Conservation (phyloP, 2,797 vertebrate species). For the Sebastes hubbsi region DNA sequence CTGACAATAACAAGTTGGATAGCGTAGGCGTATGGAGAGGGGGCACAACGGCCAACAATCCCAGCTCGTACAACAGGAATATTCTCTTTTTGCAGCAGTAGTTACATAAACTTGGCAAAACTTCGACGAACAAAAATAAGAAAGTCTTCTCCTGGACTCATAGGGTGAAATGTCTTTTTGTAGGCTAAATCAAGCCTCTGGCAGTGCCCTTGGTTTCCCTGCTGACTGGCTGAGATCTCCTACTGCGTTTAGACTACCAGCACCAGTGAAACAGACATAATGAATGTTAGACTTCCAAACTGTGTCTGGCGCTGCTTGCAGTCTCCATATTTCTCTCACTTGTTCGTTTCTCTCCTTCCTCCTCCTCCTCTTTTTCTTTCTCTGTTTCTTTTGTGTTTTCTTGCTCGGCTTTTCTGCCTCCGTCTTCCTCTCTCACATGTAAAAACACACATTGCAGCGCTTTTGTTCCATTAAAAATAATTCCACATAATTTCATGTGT, state of each 20-base stretch:
- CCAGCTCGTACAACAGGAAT: conserved; percentile 15
- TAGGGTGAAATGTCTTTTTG: conserved; percentile 64
- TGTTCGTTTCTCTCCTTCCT: conserved; percentile 4
- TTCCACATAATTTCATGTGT: conserved; percentile 23
- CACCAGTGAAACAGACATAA: conserved; percentile 65
- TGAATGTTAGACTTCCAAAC: conserved; percentile 65
- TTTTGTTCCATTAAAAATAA: conserved; percentile 24
- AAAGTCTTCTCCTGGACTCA: conserved; percentile 55
- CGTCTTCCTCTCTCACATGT: background rate
- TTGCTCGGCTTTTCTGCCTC: background rate
- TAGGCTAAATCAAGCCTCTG: conserved; percentile 68
- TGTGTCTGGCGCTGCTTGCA: conserved; percentile 40
- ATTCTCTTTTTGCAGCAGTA: conserved; percentile 39
- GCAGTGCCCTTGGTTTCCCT: conserved; percentile 58
- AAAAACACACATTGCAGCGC: conserved; percentile 13
- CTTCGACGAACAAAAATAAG: conserved; percentile 40
- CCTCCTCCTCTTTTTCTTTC: background rate
- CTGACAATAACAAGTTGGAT: background rate
- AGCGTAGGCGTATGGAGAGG: background rate
- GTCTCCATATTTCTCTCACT: conserved; percentile 49
- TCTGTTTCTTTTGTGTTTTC: background rate
- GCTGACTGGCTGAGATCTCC: conserved; percentile 59
- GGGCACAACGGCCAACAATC: background rate
- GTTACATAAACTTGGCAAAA: conserved; percentile 60
- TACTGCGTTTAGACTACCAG: conserved; percentile 53